Evolutionary conservation across 2,113 vertebrate genomes (phyloP), one percentile per base, ranked within the genome.

Genomic region (Ageneiosus marmoratus): DNA sequence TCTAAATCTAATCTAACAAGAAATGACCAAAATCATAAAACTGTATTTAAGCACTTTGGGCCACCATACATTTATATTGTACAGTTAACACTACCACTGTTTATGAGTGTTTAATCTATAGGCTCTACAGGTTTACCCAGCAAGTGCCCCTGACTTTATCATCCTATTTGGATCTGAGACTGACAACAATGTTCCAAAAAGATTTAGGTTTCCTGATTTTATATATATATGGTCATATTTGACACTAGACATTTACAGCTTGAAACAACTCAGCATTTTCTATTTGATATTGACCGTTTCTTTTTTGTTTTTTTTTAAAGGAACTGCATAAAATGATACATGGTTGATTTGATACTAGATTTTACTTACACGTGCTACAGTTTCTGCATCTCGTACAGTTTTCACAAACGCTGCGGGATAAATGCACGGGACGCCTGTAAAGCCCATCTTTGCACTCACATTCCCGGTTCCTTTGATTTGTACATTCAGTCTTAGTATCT

Each of bases 391-490:
- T 11, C 10, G 4, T 46, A 74, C 87, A 88, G 13, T 83, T 65
- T 10, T n/a, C 8, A 20, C 80, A 82, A 0, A 0, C 27, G 1
- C 16, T 2, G 0, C 13, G 0, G 65, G 58, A 51, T 24, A 0
- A 5, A 12, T 24, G 0, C 5, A 4, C 1, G 0, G 1, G 2
- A n/a, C 0, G 22, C 53, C 1, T 12, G 69, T 82, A 85, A 74
- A 63, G 32, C 11, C 81, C 86, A 29, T 69, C 44, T 79, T 80
- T 50, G 80, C 88, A 89, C 13, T 0, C 7, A 11, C 88, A 89
- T 20, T 27, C 53, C 15, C 63, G 29, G 53, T 89, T 1, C 9
- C 32, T 48, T 34, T 58, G n/a, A 29, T 46, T 2, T 44, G 32
- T 86, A 32, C 88, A 89, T 0, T 22, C 2, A 7, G 0, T 24